Percentiles rank a stretch among this genome's conserved stretches.
Conservation (phyloP, 2,797 vertebrate genomes). For the Telmatherina bonti region DNA sequence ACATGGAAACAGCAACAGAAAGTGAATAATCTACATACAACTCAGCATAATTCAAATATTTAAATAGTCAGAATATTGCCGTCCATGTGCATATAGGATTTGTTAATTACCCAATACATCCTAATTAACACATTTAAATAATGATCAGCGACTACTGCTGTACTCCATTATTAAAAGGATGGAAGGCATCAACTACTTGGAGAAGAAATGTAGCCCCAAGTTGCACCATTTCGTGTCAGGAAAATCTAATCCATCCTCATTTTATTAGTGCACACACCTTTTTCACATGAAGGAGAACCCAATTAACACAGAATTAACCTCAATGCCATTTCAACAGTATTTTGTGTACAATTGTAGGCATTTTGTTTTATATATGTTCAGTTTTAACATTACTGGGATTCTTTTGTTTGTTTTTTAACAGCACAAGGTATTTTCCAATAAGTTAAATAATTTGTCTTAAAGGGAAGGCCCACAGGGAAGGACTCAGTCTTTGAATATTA, state of each 20-base stretch:
- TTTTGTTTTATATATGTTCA: slow-evolving; percentile 26
- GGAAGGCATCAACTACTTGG: slow-evolving; percentile 46
- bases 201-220: slow-evolving; percentile 42
- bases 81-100: neutral
- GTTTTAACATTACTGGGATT: slow-evolving; percentile 38
- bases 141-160: slow-evolving; percentile 43
- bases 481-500: slow-evolving; percentile 9
- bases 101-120: slow-evolving; percentile 16
- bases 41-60: neutral
- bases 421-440: slow-evolving; percentile 48
- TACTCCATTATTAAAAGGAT: slow-evolving; percentile 20
- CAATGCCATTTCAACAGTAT: neutral
- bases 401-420: slow-evolving; percentile 29
- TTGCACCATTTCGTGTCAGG: slow-evolving; percentile 44
- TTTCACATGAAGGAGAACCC: slow-evolving; percentile 39
- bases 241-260: slow-evolving; percentile 42
- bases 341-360: slow-evolving; percentile 8
- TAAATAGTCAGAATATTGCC: neutral
- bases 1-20: neutral
- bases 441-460: slow-evolving; percentile 33
- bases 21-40: neutral
- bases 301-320: neutral
- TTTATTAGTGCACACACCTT: slow-evolving; percentile 62
- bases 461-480: slow-evolving; percentile 12
- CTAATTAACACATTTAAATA: slow-evolving; percentile 31